phyloP scores from a whole-genome alignment of 1,140 invertebrate genomes.

The Pogonomyrmex californicus region DNA sequence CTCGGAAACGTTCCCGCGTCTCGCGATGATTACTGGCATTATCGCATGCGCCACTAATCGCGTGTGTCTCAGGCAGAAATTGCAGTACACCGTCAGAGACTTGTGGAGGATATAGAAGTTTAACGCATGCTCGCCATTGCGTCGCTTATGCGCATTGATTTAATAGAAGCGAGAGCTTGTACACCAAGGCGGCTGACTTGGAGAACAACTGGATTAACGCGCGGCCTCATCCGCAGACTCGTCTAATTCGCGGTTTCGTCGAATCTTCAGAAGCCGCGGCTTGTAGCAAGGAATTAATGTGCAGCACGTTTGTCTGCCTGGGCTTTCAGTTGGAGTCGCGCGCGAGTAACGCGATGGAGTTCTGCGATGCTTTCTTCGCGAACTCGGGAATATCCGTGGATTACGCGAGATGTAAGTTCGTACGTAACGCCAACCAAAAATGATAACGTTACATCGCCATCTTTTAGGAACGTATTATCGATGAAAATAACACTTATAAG shows the following conservation, averaged over 20 bases:
- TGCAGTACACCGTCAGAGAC: neutral
- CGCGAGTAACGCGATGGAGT: neutral
- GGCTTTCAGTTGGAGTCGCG: conserved; percentile 6
- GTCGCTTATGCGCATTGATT: conserved; percentile 30
- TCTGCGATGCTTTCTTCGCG: conserved; percentile 28
- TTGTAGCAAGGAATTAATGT: conserved; percentile 49
- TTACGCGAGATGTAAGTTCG: conserved; percentile 5
- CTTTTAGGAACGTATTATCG: neutral
- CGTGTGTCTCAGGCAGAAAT: neutral
- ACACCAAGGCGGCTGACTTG: conserved; percentile 27
- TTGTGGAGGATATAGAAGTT: conserved; percentile 27
- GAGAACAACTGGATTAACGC: conserved; percentile 55
- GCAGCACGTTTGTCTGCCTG: conserved; percentile 41
- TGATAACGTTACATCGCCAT: neutral
- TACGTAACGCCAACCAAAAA: neutral
- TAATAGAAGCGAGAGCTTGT: conserved; percentile 18
- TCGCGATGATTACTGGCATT: neutral
- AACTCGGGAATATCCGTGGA: neutral
- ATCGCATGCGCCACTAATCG: neutral
- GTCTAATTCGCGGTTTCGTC: conserved; percentile 50
- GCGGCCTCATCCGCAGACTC: conserved; percentile 44
- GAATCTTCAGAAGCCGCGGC: conserved; percentile 50
- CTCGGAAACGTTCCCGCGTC: neutral
- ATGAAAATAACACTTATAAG: neutral
- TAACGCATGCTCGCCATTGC: conserved; percentile 26